Conservation (phyloP, 37 sponge, comb jelly and placozoan genomes). For the Aphrocallistes beatrix region DNA sequence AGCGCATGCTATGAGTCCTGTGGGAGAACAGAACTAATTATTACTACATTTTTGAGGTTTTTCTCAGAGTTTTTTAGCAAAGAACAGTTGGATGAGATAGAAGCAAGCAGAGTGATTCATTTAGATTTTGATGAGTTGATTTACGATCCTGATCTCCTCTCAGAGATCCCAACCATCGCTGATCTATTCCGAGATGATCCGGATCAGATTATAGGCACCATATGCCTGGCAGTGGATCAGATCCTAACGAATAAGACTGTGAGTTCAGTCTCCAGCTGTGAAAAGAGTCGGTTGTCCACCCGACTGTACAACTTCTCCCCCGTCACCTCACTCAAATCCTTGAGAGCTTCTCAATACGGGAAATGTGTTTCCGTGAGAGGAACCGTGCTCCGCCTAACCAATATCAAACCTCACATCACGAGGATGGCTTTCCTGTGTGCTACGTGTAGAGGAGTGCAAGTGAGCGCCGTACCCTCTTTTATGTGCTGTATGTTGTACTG, state of each 20-base stretch:
- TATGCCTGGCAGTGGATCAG: not conserved
- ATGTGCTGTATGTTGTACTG: not conserved
- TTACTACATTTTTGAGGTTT: not conserved
- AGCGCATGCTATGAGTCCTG: not conserved
- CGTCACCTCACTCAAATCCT: conserved; percentile 22
- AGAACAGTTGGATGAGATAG: not conserved
- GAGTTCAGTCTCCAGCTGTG: not conserved
- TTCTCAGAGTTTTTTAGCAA: not conserved
- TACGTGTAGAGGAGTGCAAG: conserved; percentile 41
- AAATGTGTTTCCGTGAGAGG: conserved; percentile 78
- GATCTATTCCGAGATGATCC: not conserved
- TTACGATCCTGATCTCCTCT: not conserved
- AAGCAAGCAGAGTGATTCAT: not conserved
- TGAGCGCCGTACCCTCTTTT: not conserved
- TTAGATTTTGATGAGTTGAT: not conserved
- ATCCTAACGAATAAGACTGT: not conserved
- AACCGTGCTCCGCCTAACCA: conserved; percentile 80
- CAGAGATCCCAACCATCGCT: not conserved
- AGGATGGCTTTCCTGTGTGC: conserved; percentile 70
- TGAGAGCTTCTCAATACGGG: conserved; percentile 31
- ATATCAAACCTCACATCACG: conserved; percentile 79
- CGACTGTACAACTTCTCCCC: not conserved
- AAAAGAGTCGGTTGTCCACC: not conserved
- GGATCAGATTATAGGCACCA: not conserved
- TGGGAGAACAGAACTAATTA: not conserved